phyloP scores from a whole-genome alignment of 2,797 vertebrate species.

The Craterocephalus amniculus region DNA sequence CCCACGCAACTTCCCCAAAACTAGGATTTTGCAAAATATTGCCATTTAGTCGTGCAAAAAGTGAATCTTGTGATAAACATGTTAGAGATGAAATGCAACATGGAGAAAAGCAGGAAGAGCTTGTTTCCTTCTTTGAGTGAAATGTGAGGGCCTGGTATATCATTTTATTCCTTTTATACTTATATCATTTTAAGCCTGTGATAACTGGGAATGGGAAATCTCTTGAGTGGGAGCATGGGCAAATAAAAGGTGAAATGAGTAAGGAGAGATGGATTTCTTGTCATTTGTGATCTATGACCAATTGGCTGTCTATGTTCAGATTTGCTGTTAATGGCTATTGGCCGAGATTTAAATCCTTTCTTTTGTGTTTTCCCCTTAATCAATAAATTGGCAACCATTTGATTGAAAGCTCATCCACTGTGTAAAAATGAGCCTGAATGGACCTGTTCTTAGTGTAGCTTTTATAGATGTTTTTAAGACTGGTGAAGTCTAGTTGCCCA shows the following conservation, averaged over 20 bases:
- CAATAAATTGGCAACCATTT: slow-evolving; percentile 79
- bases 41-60: too few relatives aligned
- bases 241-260: slow-evolving; percentile 65
- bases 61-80: background rate
- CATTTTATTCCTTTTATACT: slow-evolving; percentile 24
- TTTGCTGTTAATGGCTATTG: slow-evolving; percentile 74
- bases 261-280: slow-evolving; percentile 79
- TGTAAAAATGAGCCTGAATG: slow-evolving; percentile 69
- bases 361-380: slow-evolving; percentile 74
- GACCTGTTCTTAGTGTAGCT: slow-evolving; percentile 47
- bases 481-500: slow-evolving; percentile 29
- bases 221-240: slow-evolving; percentile 23
- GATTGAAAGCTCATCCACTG: slow-evolving; percentile 77
- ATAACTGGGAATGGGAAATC: slow-evolving; percentile 27
- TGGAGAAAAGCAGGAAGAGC: slow-evolving; percentile 14
- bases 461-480: slow-evolving; percentile 33
- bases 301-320: slow-evolving; percentile 76
- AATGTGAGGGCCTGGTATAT: slow-evolving; percentile 1
- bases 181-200: slow-evolving; percentile 18
- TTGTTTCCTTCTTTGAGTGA: slow-evolving; percentile 12
- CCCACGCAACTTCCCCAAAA: slow-evolving; percentile 5
- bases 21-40: too few relatives aligned
- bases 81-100: background rate
- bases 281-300: slow-evolving; percentile 78
- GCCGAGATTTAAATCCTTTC: slow-evolving; percentile 76